Percentiles rank a stretch among this genome's conserved stretches.
These are phyloP conservation scores for Tupaia chinensis DNA, from an alignment of 2,113 vertebrate genomes.

Conservation along the genomic window DNA sequence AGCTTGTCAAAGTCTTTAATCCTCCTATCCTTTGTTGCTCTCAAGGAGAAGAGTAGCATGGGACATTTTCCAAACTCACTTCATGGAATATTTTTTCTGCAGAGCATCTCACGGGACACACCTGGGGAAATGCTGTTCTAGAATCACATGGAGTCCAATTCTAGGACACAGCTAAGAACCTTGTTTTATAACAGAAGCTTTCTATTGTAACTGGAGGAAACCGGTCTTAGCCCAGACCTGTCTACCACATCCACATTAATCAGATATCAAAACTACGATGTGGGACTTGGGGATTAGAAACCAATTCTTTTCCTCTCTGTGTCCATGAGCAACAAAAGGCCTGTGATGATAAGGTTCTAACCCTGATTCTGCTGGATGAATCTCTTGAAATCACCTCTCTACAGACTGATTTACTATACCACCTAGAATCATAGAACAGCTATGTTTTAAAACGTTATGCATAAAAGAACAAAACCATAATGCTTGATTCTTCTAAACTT, in stretches of 20 bases:
- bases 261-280: not conserved
- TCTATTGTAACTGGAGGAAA: not conserved
- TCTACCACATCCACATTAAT: not conserved
- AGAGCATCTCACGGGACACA: not conserved
- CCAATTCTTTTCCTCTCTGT: not conserved
- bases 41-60: not conserved
- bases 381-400: not conserved
- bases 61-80: slow-evolving; percentile 15
- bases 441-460: not conserved
- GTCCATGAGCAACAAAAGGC: not conserved
- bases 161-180: not conserved
- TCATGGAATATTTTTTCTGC: not conserved
- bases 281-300: not conserved
- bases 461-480: slow-evolving; percentile 15
- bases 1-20: not conserved
- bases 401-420: not conserved
- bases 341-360: not conserved
- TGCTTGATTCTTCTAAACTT: not conserved
- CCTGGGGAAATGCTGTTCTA: not conserved
- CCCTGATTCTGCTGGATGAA: not conserved
- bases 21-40: not conserved
- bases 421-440: slow-evolving; percentile 13
- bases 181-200: not conserved
- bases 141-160: not conserved
- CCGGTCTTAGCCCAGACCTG: not conserved